Percentiles rank a stretch among this genome's conserved stretches.
Evolutionary conservation across 37 sponge, comb jelly and placozoan species (phyloP).

Genomic region (Hexactinellida sp.): DNA sequence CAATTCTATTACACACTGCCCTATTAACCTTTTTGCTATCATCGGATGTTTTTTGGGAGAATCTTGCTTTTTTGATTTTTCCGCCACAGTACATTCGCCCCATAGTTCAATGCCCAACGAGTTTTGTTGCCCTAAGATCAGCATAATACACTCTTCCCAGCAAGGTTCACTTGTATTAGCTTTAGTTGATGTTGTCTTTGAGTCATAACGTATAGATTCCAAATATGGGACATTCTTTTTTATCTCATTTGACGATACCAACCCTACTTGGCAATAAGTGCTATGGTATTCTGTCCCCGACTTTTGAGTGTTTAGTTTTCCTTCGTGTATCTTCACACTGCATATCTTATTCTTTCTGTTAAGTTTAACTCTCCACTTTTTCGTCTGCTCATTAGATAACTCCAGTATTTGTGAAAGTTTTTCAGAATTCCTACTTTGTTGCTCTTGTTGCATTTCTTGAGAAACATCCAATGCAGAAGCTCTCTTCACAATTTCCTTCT

Average conservation of each 20-base stretch:
- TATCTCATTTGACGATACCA: background rate
- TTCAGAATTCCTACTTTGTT: background rate
- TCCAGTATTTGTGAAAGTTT: background rate
- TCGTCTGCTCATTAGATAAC: background rate
- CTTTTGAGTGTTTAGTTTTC: background rate
- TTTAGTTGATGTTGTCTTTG: background rate
- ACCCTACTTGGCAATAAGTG: background rate
- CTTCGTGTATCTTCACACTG: background rate
- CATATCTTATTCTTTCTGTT: background rate
- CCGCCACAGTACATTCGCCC: background rate
- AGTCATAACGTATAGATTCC: background rate
- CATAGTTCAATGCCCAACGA: background rate
- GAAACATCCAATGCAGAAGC: background rate
- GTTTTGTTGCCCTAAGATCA: background rate
- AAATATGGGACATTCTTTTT: background rate
- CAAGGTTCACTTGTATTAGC: background rate
- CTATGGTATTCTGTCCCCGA: background rate
- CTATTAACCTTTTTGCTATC: background rate
- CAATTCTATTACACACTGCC: background rate
- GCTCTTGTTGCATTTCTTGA: background rate
- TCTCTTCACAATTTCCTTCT: no score
- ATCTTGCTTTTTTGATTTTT: background rate
- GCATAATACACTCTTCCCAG: background rate
- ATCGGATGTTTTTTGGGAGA: background rate
- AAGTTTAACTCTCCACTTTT: background rate